These are phyloP conservation scores for Anguilla megastoma DNA, from an alignment of 2,797 vertebrate species.

Conservation along the genomic window DNA sequence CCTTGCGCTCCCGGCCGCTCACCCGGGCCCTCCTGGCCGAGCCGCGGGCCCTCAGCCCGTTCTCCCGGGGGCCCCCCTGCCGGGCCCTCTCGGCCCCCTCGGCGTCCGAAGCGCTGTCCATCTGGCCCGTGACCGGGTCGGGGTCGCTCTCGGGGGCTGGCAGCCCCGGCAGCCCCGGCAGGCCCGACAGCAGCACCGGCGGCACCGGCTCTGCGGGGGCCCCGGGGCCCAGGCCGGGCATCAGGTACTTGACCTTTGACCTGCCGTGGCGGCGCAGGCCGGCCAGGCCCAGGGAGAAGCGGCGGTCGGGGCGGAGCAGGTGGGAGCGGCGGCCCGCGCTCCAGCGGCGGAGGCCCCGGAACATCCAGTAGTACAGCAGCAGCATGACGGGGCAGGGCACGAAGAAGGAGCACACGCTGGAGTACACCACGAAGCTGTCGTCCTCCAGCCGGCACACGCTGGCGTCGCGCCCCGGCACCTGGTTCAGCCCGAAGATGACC, in stretches of 20 bases:
- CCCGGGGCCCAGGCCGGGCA: conserved; percentile 54
- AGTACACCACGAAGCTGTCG: conserved; percentile 73
- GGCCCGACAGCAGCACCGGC: conserved; percentile 2
- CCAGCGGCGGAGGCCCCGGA: conserved; percentile 68
- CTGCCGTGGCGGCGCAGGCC: conserved; percentile 17
- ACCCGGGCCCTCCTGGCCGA: conserved; percentile 67
- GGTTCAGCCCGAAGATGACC: conserved; percentile 73
- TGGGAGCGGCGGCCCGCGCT: conserved; percentile 60
- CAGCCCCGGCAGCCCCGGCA: not conserved
- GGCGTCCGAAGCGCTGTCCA: conserved; percentile 65
- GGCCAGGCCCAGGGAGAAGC: conserved; percentile 57
- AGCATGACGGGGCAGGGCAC: conserved; percentile 76
- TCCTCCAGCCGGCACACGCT: conserved; percentile 70
- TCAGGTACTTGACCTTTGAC: conserved; percentile 54
- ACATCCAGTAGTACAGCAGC: conserved; percentile 75
- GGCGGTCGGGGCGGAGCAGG: conserved; percentile 31
- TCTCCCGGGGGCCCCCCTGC: conserved; percentile 46
- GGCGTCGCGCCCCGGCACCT: conserved; percentile 63
- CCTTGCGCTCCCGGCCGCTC: conserved; percentile 72
- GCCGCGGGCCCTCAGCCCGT: conserved; percentile 47
- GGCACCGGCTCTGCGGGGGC: not conserved
- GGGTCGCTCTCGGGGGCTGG: conserved; percentile 54
- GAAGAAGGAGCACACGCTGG: conserved; percentile 75
- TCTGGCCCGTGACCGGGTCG: conserved; percentile 61
- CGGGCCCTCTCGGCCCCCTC: conserved; percentile 52